phyloP scores from a whole-genome alignment of 2,888 invertebrate species.

The Dolichopus griseipennis region DNA sequence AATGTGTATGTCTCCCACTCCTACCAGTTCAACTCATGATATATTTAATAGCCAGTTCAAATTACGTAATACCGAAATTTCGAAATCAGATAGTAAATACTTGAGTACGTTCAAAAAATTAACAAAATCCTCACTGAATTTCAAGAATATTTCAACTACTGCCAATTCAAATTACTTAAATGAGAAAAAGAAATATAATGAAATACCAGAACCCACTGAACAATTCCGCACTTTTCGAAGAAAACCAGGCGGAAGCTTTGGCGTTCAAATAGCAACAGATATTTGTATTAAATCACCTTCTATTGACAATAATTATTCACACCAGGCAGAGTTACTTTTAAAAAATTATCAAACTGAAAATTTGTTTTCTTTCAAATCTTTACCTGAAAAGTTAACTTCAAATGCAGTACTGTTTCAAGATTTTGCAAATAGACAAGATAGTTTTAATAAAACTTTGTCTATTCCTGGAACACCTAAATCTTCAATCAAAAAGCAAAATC shows the following conservation, averaged over 20 bases:
- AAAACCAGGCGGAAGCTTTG: slow-evolving; percentile 49
- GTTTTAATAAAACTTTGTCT: slow-evolving; percentile 1
- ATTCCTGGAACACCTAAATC: background rate
- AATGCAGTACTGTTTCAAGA: slow-evolving; percentile 32
- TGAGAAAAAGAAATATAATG: slow-evolving; percentile 42
- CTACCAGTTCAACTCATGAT: slow-evolving; percentile 28
- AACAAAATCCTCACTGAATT: slow-evolving; percentile 42
- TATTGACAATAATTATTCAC: slow-evolving; percentile 19
- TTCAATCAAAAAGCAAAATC: background rate
- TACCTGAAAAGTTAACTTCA: slow-evolving; percentile 16
- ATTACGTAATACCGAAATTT: slow-evolving; percentile 15
- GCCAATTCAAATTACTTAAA: background rate
- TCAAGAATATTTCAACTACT: slow-evolving; percentile 35
- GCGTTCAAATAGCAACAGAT: slow-evolving; percentile 38
- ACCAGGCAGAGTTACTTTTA: slow-evolving; percentile 20
- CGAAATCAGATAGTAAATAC: slow-evolving; percentile 39
- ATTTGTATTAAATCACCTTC: slow-evolving; percentile 17
- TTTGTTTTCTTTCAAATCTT: slow-evolving; percentile 10
- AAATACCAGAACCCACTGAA: slow-evolving; percentile 66
- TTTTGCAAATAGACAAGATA: slow-evolving; percentile 25
- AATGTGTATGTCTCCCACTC: slow-evolving; percentile 28
- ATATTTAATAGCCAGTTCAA: background rate
- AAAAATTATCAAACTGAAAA: slow-evolving; percentile 20
- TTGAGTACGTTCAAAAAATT: slow-evolving; percentile 68
- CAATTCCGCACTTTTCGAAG: slow-evolving; percentile 68